Evolutionary conservation across 2,797 vertebrate genomes (phyloP).

Genomic region (Enteromius thamalakanensis): DNA sequence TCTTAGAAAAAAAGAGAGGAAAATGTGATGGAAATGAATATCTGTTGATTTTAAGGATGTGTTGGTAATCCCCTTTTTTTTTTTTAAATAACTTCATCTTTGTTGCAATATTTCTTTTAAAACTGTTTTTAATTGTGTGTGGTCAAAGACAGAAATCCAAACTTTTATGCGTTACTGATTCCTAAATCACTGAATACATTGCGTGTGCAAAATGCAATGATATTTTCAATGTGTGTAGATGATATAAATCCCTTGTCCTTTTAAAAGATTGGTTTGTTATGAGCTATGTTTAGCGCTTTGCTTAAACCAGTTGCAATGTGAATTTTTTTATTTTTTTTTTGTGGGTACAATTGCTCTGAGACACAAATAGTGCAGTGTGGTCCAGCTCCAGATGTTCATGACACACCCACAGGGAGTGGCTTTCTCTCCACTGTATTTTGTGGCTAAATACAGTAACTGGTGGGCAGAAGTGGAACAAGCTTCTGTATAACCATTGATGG

Average conservation of each 20-base stretch:
- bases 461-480: slow-evolving; percentile 15
- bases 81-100: not conserved
- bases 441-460: slow-evolving; percentile 40
- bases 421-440: slow-evolving; percentile 39
- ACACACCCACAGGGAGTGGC: slow-evolving; percentile 41
- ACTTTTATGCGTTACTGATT: not conserved
- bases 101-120: not conserved
- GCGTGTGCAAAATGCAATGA: not conserved
- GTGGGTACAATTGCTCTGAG: not conserved
- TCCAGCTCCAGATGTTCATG: slow-evolving; percentile 48
- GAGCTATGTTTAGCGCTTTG: not conserved
- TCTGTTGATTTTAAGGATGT: not conserved
- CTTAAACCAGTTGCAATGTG: not conserved
- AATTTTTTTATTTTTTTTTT: slow-evolving; percentile 26
- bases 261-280: not conserved
- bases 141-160: not conserved
- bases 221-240: not conserved
- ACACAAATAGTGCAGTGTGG: slow-evolving; percentile 37
- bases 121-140: no score
- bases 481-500: slow-evolving; percentile 10
- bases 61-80: not conserved
- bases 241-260: not conserved
- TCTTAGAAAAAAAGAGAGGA: not conserved
- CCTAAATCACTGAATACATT: not conserved
- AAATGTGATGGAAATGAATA: not conserved